Conservation (phyloP, 2,797 vertebrate species). For the Hybognathus amarus region DNA sequence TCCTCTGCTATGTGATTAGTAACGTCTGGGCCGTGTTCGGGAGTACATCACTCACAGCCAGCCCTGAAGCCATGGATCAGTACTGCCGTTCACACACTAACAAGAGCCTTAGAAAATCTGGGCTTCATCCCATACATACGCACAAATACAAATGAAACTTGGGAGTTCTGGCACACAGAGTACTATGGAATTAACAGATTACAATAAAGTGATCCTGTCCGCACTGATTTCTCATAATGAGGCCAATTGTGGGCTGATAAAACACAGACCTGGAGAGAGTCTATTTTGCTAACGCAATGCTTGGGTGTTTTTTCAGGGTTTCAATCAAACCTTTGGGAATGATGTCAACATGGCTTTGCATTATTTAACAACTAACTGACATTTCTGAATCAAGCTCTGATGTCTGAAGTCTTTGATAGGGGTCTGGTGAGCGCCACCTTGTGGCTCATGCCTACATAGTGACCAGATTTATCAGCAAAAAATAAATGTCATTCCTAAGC, state of each 20-base stretch:
- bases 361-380: conserved; percentile 44
- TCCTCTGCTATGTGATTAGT: conserved; percentile 55
- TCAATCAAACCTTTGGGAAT: conserved; percentile 30
- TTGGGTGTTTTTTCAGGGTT: conserved; percentile 12
- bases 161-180: conserved; percentile 5
- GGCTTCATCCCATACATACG: conserved; percentile 37
- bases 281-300: conserved; percentile 20
- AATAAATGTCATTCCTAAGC: conserved; percentile 16
- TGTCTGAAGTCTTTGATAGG: conserved; percentile 27
- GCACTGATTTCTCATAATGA: conserved; percentile 39
- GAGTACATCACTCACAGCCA: conserved; percentile 57
- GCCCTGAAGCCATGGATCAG: conserved; percentile 52
- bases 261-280: conserved; percentile 28
- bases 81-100: conserved; percentile 47
- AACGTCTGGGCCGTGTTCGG: conserved; percentile 56
- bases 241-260: conserved; percentile 44
- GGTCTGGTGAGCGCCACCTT: conserved; percentile 42
- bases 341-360: conserved; percentile 37
- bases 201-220: conserved; percentile 41
- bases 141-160: conserved; percentile 47
- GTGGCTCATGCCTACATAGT: conserved; percentile 4
- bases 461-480: conserved; percentile 1
- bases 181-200: conserved; percentile 44
- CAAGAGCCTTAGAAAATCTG: conserved; percentile 38
- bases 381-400: conserved; percentile 41